Evolutionary conservation across 2,113 vertebrate species (phyloP), one percentile per base, ranked within the genome.

Genomic region (Grammomys surdaster): DNA sequence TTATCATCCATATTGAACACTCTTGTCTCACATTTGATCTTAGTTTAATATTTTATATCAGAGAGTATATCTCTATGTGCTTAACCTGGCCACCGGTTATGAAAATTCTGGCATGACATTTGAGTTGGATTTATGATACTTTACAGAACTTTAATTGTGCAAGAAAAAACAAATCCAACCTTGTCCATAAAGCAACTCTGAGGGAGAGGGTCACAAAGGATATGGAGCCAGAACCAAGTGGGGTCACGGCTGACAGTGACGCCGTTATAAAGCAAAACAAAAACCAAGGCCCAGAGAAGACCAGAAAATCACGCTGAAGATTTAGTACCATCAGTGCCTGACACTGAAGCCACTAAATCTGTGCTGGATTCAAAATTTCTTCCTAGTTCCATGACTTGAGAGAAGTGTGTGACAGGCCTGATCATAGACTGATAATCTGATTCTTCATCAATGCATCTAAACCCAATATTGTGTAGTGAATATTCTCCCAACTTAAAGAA

Each of bases 81-180:
- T 67, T 88, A 82, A 60, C 3, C 48, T 88, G 75, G 58, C 48
- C 60, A 84, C 60, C 43, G 91, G 43, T 77, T 91, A 91, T n/a
- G 58, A 84, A 69, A 60, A 48, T n/a, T n/a, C 73, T 88, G 13
- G 58, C 48, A 76, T 77, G 48, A 76, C 77, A 51, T 91, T 26
- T 51, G 51, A 54, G 26, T 77, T 76, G n/a, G 43, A 14, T 3
- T 77, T 58, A 94, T 40, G n/a, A 84, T 88, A 16, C 36, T 63
- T 75, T 88, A 60, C 7, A 82, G 67, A 88, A 88, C 78, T 88
- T 94, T 43, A 75, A 88, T 76, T 88, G 46, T 80, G 31, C 73
- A 80, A 75, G 19, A 75, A 88, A 93, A 90, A 63, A 54, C 17
- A 54, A 67, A 43, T 26, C 10, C 12, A 75, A 54, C 33, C 36